Evolutionary conservation across 2,888 invertebrate species (phyloP).

Genomic region (Baccha elongata): DNA sequence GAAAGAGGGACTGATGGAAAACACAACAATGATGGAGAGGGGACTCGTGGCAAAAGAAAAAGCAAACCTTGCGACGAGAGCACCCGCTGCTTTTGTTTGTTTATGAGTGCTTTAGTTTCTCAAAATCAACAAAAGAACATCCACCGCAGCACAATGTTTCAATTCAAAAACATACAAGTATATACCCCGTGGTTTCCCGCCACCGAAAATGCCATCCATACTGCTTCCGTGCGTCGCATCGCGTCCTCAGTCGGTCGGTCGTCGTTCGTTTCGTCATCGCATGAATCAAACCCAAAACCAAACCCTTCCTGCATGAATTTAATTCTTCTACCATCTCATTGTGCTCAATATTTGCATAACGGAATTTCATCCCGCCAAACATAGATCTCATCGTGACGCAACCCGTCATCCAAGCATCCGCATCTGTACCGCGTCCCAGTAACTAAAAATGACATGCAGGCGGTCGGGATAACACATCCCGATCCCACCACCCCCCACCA

Average conservation of each 20-base stretch:
- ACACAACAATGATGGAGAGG: not conserved
- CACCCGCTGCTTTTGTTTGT: slow-evolving; percentile 64
- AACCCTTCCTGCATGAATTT: slow-evolving; percentile 46
- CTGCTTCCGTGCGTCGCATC: not conserved
- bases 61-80: slow-evolving; percentile 40
- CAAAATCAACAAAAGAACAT: slow-evolving; percentile 74
- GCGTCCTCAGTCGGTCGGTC: not conserved
- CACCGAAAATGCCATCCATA: slow-evolving; percentile 12
- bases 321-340: slow-evolving; percentile 33
- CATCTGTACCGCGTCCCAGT: slow-evolving; percentile 52
- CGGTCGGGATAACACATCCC: slow-evolving; percentile 1
- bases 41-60: slow-evolving; percentile 25
- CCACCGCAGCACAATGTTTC: slow-evolving; percentile 69
- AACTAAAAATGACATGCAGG: slow-evolving; percentile 53
- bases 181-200: slow-evolving; percentile 1
- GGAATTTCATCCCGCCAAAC: slow-evolving; percentile 48
- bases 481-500: not conserved
- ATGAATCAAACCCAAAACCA: slow-evolving; percentile 62
- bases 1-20: not conserved
- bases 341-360: slow-evolving; percentile 43
- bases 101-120: slow-evolving; percentile 71
- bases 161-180: slow-evolving; percentile 59
- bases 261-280: slow-evolving; percentile 27
- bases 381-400: slow-evolving; percentile 67
- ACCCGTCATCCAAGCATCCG: slow-evolving; percentile 59